phyloP scores from a whole-genome alignment of 2,888 invertebrate genomes.

The Cylindroiulus punctatus region DNA sequence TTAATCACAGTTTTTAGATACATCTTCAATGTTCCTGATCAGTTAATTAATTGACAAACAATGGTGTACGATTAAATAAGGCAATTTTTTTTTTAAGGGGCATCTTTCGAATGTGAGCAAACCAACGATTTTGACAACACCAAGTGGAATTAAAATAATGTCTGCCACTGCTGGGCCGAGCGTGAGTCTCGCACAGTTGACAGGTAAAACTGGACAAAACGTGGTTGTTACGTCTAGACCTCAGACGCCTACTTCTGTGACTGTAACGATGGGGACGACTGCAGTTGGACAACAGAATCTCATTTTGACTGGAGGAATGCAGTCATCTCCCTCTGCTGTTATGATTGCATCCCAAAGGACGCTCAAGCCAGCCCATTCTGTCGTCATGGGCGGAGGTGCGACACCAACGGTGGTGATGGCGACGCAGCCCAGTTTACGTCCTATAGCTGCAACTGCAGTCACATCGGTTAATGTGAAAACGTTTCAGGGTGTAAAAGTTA shows the following conservation, averaged over 20 bases:
- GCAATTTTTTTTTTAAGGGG: not conserved
- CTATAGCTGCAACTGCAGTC: slow-evolving; percentile 56
- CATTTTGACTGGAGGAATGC: slow-evolving; percentile 56
- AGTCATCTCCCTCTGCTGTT: slow-evolving; percentile 56
- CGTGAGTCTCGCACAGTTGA: slow-evolving; percentile 56
- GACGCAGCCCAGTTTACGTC: slow-evolving; percentile 57
- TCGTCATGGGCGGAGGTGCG: slow-evolving; percentile 58
- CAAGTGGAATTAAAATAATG: slow-evolving; percentile 58
- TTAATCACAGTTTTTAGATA: too few species aligned
- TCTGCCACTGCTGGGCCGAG: slow-evolving; percentile 47
- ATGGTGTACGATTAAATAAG: not conserved
- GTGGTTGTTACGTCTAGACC: slow-evolving; percentile 56
- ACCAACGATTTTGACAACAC: slow-evolving; percentile 57
- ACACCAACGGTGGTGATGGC: slow-evolving; percentile 58
- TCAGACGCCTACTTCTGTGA: slow-evolving; percentile 44
- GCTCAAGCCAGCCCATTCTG: slow-evolving; percentile 59
- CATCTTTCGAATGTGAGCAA: slow-evolving; percentile 55
- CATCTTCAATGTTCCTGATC: not conserved
- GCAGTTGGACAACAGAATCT: slow-evolving; percentile 54
- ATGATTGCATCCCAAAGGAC: slow-evolving; percentile 58
- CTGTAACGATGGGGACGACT: slow-evolving; percentile 54
- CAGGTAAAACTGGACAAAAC: slow-evolving; percentile 55
- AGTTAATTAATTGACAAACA: not conserved
- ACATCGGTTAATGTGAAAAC: slow-evolving; percentile 59
- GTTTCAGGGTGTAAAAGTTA: slow-evolving; percentile 60